phyloP scores from a whole-genome alignment of 92 coral and sea anemone genomes.

The Actinernus sp. region DNA sequence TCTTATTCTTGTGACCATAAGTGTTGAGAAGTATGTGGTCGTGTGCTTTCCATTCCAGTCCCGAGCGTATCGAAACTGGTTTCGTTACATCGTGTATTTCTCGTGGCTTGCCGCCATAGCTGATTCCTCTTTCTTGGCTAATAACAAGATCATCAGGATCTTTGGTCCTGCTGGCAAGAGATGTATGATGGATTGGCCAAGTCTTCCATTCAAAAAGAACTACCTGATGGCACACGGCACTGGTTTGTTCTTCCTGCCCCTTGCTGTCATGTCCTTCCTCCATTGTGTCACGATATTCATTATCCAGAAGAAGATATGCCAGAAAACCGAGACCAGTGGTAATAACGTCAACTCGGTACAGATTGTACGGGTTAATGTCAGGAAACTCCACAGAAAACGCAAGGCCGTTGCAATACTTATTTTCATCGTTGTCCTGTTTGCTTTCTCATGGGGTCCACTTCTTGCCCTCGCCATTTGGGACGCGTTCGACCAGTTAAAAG shows the following conservation, averaged over 20 bases:
- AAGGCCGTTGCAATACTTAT: constrained; percentile 80
- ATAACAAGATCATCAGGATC: constrained; percentile 16
- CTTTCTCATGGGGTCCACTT: constrained; percentile 69
- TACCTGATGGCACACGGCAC: constrained; percentile 49
- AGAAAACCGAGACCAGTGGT: background rate
- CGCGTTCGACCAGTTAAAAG: constrained; percentile 1
- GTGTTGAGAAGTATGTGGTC: constrained; percentile 75
- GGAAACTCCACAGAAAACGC: constrained; percentile 54
- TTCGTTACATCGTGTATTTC: constrained; percentile 63
- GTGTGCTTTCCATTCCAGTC: constrained; percentile 84
- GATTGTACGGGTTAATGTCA: constrained; percentile 5
- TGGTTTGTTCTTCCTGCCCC: constrained; percentile 67
- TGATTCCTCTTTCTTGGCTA: constrained; percentile 42
- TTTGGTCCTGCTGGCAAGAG: constrained; percentile 4
- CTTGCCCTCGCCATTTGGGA: constrained; percentile 42
- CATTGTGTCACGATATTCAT: constrained; percentile 67
- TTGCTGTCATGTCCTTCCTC: constrained; percentile 59
- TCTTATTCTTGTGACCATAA: constrained; percentile 62
- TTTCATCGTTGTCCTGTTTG: constrained; percentile 50
- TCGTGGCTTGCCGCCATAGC: constrained; percentile 72
- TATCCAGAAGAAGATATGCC: constrained; percentile 47
- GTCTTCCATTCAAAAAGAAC: constrained; percentile 19
- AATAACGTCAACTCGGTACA: background rate
- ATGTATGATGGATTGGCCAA: constrained; percentile 72
- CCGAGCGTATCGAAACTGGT: constrained; percentile 63